A percentile compares a stretch with the other conserved stretches of the same genome.
Evolutionary conservation across 2,797 vertebrate species (phyloP).

Genomic region (Nannoperca australis): DNA sequence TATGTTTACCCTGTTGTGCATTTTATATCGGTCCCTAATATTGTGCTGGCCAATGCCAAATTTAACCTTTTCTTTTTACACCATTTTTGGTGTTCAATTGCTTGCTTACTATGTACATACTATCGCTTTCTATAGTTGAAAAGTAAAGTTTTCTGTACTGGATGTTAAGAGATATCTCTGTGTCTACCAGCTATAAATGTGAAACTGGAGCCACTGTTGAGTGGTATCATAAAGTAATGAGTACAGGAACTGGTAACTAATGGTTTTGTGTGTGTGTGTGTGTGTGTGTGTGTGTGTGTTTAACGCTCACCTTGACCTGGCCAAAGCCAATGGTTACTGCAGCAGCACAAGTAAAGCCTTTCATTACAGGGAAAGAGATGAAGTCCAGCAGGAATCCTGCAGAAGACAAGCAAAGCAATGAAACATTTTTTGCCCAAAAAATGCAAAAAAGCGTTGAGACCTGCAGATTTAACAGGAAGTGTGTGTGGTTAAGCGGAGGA

Average conservation of each 20-base stretch:
- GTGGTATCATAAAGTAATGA: neutral
- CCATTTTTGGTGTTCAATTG: neutral
- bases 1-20: neutral
- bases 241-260: neutral
- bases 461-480: neutral
- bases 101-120: too few relatives aligned
- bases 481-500: constrained; percentile 48
- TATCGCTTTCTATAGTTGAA: neutral
- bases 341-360: constrained; percentile 95
- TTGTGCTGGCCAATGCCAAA: neutral
- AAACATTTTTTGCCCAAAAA: constrained; percentile 9
- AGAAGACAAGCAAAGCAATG: constrained; percentile 16
- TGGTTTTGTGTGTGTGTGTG: neutral
- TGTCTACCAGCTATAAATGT: neutral
- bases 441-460: neutral
- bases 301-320: constrained; percentile 91
- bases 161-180: neutral
- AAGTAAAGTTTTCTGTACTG: neutral
- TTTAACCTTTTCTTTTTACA: too few relatives aligned
- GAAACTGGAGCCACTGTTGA: neutral
- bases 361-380: constrained; percentile 94
- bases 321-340: constrained; percentile 93
- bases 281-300: constrained; percentile 3
- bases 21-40: neutral
- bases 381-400: constrained; percentile 96